Evolutionary conservation across 2,797 vertebrate species (phyloP).

Genomic region (Columba guinea): DNA sequence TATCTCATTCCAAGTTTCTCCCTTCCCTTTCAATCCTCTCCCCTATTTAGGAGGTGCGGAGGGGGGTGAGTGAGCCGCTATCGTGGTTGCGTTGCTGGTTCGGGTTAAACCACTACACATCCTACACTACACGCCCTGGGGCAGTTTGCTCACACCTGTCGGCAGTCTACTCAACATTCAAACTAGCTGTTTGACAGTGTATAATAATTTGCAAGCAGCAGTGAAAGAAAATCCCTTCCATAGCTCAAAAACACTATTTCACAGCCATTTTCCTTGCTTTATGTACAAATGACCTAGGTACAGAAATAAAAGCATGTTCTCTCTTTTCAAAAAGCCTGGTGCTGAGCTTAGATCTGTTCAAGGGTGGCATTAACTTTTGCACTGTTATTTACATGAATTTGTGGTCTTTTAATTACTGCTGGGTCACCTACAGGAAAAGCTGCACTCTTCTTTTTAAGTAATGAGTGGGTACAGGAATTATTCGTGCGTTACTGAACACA

Average conservation of each 20-base stretch:
- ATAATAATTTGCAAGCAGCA: not conserved
- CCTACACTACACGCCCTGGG: not conserved
- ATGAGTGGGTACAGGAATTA: conserved; percentile 13
- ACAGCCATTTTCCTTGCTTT: not conserved
- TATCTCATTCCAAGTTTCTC: too few relatives aligned
- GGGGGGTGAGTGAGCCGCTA: too few relatives aligned
- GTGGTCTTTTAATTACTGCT: conserved; percentile 15
- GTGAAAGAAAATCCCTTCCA: not conserved
- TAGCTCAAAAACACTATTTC: not conserved
- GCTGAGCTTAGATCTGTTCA: not conserved
- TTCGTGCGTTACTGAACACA: conserved; percentile 46
- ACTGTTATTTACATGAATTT: conserved; percentile 16
- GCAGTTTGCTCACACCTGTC: not conserved
- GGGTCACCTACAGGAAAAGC: not conserved
- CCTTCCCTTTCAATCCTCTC: too few relatives aligned
- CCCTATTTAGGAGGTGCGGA: too few relatives aligned
- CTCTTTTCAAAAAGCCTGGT: not conserved
- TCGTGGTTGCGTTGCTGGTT: too few relatives aligned
- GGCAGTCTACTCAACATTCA: not conserved
- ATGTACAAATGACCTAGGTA: not conserved
- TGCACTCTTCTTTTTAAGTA: conserved; percentile 2
- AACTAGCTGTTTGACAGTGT: not conserved
- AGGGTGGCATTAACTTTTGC: not conserved
- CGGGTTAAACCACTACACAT: too few relatives aligned
- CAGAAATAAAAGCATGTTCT: not conserved